Percentiles rank a stretch among this genome's conserved stretches.
phyloP scores from a whole-genome alignment of 2,797 vertebrate genomes.

The Choloepus didactylus region DNA sequence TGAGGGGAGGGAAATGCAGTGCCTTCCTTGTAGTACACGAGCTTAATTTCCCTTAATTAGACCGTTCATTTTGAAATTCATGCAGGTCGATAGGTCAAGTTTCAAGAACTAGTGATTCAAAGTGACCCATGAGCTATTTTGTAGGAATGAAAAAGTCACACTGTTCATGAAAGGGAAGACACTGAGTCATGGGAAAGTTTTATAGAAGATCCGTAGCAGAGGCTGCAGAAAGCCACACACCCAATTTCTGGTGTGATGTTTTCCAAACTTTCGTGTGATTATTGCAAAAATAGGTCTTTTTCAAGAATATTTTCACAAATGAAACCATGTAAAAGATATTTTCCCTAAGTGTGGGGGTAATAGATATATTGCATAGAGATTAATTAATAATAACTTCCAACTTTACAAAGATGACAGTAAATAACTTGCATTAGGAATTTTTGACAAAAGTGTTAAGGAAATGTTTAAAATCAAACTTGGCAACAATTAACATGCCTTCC shows the following conservation, averaged over 20 bases:
- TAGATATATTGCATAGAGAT: not conserved
- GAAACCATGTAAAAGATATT: not conserved
- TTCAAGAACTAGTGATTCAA: not conserved
- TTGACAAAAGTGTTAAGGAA: not conserved
- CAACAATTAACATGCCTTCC: not conserved
- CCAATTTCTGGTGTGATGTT: not conserved
- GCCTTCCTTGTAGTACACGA: not conserved
- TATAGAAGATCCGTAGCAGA: not conserved
- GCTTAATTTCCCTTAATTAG: not conserved
- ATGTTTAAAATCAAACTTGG: not conserved
- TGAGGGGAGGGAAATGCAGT: not conserved
- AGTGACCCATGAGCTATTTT: not conserved
- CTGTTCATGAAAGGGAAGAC: not conserved
- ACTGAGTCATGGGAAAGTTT: fast-evolving
- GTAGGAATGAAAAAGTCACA: not conserved
- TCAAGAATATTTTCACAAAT: not conserved
- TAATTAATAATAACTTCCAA: not conserved
- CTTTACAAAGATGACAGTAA: not conserved
- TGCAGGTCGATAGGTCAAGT: not conserved
- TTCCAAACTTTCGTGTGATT: not conserved
- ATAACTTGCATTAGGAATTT: not conserved
- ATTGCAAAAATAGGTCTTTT: fast-evolving
- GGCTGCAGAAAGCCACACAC: not conserved
- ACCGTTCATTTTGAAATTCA: not conserved
- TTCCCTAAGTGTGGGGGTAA: not conserved